Percentiles rank a stretch among this genome's conserved stretches.
Conservation (phyloP, 2,797 vertebrate species). For the Malacoctenus gilli region DNA sequence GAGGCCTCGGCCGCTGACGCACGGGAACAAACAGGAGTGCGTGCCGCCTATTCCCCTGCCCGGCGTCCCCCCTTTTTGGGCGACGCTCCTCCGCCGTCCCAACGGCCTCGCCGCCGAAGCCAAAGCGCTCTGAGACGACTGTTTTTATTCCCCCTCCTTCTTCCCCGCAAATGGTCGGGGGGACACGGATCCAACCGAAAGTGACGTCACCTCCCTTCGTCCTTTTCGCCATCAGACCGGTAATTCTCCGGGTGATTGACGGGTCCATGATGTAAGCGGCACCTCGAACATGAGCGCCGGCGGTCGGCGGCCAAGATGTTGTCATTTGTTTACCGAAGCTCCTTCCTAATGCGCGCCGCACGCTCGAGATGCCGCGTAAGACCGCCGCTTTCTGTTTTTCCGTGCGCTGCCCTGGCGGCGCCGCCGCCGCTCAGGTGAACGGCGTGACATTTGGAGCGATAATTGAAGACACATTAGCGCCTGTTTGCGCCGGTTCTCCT, state of each 20-base stretch:
- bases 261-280: conserved; percentile 54
- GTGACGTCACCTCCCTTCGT: conserved; percentile 60
- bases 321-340: conserved; percentile 61
- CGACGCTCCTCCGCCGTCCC: conserved; percentile 39
- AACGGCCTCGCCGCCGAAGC: conserved; percentile 7
- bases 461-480: conserved; percentile 25
- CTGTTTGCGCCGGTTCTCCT: conserved; percentile 23
- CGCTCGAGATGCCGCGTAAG: conserved; percentile 18
- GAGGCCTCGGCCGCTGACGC: conserved; percentile 62
- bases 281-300: conserved; percentile 39
- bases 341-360: conserved; percentile 25
- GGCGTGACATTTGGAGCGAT: conserved; percentile 14
- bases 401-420: conserved; percentile 4
- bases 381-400: conserved; percentile 34
- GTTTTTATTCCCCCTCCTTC: too few relatives aligned
- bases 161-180: conserved; percentile 49
- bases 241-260: conserved; percentile 55
- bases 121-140: too few relatives aligned
- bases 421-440: conserved; percentile 46
- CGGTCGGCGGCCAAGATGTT: conserved; percentile 49
- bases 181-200: conserved; percentile 29
- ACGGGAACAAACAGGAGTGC: conserved; percentile 68
- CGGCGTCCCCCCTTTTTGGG: conserved; percentile 50
- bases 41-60: conserved; percentile 44
- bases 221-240: conserved; percentile 28